A percentile compares a stretch with the other conserved stretches of the same genome.
phyloP scores from a whole-genome alignment of 2,113 vertebrate species.

The Mormyrus iriodes region DNA sequence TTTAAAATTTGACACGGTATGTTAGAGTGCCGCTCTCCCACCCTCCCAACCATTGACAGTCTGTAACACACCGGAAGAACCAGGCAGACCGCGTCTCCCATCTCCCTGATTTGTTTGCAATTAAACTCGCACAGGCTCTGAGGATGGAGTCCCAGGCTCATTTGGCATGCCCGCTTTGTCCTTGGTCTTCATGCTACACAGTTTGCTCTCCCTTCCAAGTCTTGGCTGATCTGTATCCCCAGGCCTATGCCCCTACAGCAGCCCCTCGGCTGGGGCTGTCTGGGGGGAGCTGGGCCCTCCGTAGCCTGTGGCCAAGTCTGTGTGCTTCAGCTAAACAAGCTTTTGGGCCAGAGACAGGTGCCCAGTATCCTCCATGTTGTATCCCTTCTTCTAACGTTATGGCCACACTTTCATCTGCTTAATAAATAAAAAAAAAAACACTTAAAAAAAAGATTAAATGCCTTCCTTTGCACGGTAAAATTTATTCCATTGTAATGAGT shows the following conservation, averaged over 20 bases:
- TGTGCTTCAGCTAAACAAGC: conserved; percentile 18
- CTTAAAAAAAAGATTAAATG: neutral
- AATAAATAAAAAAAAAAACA: neutral
- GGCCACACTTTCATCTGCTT: neutral
- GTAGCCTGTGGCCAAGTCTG: conserved; percentile 10
- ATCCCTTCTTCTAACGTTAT: neutral
- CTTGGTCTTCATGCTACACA: conserved; percentile 12
- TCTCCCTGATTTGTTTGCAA: neutral
- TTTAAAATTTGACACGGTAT: neutral
- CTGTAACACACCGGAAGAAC: neutral
- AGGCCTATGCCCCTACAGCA: conserved; percentile 13
- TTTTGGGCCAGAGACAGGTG: neutral
- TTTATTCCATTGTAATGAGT: neutral
- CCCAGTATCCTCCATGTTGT: neutral
- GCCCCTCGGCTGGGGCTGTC: conserved; percentile 16
- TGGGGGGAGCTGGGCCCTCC: neutral
- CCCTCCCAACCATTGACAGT: neutral
- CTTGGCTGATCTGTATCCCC: conserved; percentile 23
- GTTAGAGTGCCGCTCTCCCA: neutral
- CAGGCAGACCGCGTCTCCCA: neutral
- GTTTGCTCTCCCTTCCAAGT: conserved; percentile 13
- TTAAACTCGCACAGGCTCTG: neutral
- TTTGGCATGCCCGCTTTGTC: conserved; percentile 23
- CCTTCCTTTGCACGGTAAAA: neutral
- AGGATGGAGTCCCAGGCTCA: neutral